Evolutionary conservation across 2,888 invertebrate species (phyloP), one percentile per base, ranked within the genome.

Genomic region (Leptinotarsa tumamoca): DNA sequence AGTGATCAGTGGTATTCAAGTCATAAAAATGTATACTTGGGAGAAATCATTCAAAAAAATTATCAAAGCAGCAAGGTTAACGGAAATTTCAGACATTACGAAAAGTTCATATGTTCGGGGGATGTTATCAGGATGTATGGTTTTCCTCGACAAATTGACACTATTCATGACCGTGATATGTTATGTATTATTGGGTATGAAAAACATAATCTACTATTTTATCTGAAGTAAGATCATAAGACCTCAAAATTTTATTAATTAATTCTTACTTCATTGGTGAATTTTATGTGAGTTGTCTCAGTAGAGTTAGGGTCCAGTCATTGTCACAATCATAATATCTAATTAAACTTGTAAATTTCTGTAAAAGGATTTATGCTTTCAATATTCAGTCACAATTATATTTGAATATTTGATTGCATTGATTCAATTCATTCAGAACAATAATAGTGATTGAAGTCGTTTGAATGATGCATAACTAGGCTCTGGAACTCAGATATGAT

Each of bases 111-210:
- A 92, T 88, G 90, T 93, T 74, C 90, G 91, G 83, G 93, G 92
- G 0, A 90, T 93, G 81, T 92, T 91, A 14, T 88, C 91, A 18
- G 92, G 93, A 0, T 86, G 91, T 77, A 86, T 91, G 84, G 93
- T 96, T 67, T 96, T 95, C 85, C 94, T 96, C 0, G 94, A 95
- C 83, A 93, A 96, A 79, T 91, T 95, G 63, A 94, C 96, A 1
- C 90, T 96, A 0, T 95, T 94, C 84, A 89, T 93, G 67, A 94
- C 95, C 0, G 91, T 97, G 71, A 89, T 95, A 51, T 91, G 94
- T 1, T 96, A 93, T 84, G 94, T 95, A 14, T 89, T 96, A 2
- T 88, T 92, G 78, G 95, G 94, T 43, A 61, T 67, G 67, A 66
- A 58, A 23, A 33, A 10, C 10, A 10, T 10, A 10, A 0, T 43